These are phyloP conservation scores for Norana najaformis DNA, from an alignment of 2,888 invertebrate species.

Conservation along the genomic window DNA sequence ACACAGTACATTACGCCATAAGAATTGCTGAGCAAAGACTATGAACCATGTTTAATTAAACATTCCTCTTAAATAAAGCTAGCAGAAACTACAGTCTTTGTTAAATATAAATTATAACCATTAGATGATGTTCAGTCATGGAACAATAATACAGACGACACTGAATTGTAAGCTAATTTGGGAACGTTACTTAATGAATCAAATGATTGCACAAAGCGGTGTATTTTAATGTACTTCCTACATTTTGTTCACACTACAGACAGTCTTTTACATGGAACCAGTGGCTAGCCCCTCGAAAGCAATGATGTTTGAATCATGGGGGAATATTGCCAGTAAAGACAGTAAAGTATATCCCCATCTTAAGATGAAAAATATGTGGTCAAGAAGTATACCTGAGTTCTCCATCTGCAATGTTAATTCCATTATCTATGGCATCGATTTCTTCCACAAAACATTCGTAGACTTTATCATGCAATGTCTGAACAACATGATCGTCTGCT, in stretches of 20 bases:
- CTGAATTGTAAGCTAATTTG: not conserved
- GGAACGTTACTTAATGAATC: not conserved
- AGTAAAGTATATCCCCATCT: too few relatives aligned
- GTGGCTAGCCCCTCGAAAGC: not conserved
- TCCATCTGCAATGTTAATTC: constrained; percentile 79
- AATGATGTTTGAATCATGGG: not conserved
- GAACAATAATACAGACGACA: not conserved
- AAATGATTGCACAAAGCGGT: not conserved
- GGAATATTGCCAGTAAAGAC: not conserved
- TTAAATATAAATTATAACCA: not conserved
- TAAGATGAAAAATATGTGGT: not conserved
- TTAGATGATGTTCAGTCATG: not conserved
- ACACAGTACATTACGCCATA: not conserved
- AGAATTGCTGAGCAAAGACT: not conserved
- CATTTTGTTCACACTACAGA: not conserved
- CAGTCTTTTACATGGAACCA: not conserved
- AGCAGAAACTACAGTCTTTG: not conserved
- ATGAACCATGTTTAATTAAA: too few relatives aligned
- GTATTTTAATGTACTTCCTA: not conserved
- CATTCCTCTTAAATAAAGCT: not conserved
- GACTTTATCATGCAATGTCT: constrained; percentile 66
- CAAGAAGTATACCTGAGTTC: constrained; percentile 51
- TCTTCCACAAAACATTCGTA: constrained; percentile 88
- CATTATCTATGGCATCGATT: constrained; percentile 96
- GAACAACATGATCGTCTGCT: not conserved